Evolutionary conservation across 2,888 invertebrate species (phyloP).

Genomic region (Patella ulyssiponensis): DNA sequence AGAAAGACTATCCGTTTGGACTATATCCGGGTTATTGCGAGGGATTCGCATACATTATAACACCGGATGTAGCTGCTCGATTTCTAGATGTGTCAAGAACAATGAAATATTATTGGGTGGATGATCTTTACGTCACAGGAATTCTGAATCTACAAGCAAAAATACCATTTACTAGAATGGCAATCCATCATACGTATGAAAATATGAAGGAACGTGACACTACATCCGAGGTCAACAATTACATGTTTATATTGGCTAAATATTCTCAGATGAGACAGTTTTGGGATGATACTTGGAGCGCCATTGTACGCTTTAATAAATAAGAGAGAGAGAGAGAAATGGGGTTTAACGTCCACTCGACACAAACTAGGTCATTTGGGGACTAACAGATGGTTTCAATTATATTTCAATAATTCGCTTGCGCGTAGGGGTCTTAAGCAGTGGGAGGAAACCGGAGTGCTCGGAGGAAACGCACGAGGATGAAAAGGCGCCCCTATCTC

Average conservation of each 20-base stretch:
- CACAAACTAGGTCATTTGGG: too few relatives aligned
- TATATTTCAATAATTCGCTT: too few relatives aligned
- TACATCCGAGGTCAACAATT: neutral
- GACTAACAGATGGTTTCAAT: too few relatives aligned
- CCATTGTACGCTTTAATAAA: neutral
- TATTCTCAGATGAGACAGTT: neutral
- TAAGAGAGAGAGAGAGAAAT: too few relatives aligned
- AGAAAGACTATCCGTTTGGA: conserved; percentile 45
- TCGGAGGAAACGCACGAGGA: too few relatives aligned
- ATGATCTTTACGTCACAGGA: conserved; percentile 62
- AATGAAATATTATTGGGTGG: conserved; percentile 54
- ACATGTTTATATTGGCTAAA: neutral
- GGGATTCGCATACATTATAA: conserved; percentile 38
- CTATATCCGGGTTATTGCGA: conserved; percentile 59
- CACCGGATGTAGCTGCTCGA: conserved; percentile 18
- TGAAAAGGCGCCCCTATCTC: too few relatives aligned
- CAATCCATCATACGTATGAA: neutral
- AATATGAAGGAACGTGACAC: neutral
- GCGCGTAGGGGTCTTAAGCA: too few relatives aligned
- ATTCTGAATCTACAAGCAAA: conserved; percentile 37
- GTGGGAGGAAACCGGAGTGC: too few relatives aligned
- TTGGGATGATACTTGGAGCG: neutral
- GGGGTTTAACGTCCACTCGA: too few relatives aligned
- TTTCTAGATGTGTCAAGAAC: conserved; percentile 34
- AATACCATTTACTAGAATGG: neutral